phyloP scores from a whole-genome alignment of 1,140 invertebrate genomes.

The Drosophila bipectinata region DNA sequence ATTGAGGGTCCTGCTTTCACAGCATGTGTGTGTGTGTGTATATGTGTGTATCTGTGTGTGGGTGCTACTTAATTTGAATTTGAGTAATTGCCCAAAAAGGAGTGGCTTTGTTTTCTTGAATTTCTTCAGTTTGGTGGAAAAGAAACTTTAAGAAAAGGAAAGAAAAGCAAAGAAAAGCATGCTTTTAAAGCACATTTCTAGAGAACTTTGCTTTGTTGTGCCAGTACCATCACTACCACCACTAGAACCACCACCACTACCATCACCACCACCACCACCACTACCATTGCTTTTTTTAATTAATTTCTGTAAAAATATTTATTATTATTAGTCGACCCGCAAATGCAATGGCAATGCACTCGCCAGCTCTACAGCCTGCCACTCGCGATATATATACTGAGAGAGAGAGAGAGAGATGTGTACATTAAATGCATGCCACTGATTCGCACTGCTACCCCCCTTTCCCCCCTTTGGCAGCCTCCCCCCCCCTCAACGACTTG shows the following conservation, averaged over 20 bases:
- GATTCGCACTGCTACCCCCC: conserved; percentile 25
- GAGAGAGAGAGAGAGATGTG: background rate
- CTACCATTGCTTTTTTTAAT: conserved; percentile 55
- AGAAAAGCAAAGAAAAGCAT: no score
- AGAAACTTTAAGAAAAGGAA: background rate
- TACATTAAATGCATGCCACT: conserved; percentile 49
- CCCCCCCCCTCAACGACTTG: conserved; percentile 58
- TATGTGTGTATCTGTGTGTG: conserved; percentile 35
- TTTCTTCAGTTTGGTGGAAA: background rate
- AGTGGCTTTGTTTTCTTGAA: conserved; percentile 3
- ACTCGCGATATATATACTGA: conserved; percentile 21
- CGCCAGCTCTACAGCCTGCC: conserved; percentile 5
- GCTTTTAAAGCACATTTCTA: no score
- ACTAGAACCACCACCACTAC: background rate
- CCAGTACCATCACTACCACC: no score
- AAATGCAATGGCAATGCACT: conserved; percentile 61
- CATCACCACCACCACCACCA: background rate
- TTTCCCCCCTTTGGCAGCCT: background rate
- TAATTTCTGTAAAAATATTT: conserved; percentile 80
- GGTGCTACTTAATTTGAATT: conserved; percentile 78
- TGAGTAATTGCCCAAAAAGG: conserved; percentile 67
- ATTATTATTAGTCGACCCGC: conserved; percentile 75
- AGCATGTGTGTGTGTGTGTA: background rate
- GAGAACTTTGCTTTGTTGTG: no score
- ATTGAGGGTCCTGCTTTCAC: background rate